Conservation (phyloP, 2,888 invertebrate genomes). For the Mythimna loreyi region DNA sequence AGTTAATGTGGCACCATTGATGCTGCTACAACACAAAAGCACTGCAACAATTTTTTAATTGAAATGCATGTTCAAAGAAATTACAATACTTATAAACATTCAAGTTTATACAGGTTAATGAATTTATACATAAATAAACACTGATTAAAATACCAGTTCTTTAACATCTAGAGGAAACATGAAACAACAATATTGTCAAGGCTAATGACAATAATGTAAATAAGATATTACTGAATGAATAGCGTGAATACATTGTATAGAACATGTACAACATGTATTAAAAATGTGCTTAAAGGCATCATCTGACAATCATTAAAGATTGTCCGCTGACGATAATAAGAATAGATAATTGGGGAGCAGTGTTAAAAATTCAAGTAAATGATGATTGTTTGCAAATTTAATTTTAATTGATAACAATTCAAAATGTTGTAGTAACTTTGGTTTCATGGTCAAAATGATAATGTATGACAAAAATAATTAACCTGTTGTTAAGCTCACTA, state of each 20-base stretch:
- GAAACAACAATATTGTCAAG: constrained; percentile 42
- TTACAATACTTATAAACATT: neutral
- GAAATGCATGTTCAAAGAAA: neutral
- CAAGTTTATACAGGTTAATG: constrained; percentile 4
- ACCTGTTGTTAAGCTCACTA: neutral
- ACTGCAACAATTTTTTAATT: no score
- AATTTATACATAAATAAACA: constrained; percentile 30
- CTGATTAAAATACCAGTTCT: constrained; percentile 34
- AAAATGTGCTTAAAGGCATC: neutral
- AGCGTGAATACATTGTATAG: constrained; percentile 14
- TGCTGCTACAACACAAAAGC: neutral
- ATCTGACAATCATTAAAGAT: neutral
- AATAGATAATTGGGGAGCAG: constrained; percentile 1
- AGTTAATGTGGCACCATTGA: no score
- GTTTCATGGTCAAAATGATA: constrained; percentile 5
- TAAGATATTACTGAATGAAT: constrained; percentile 20
- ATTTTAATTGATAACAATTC: neutral
- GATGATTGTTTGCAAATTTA: no score
- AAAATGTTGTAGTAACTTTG: neutral
- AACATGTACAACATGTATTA: constrained; percentile 25
- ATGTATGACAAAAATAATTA: constrained; percentile 1
- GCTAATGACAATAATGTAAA: constrained; percentile 17
- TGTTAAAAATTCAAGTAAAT: neutral
- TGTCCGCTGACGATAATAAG: neutral
- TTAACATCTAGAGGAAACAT: constrained; percentile 35